Conservation (phyloP, 2,797 vertebrate genomes). For the Otus scops region DNA sequence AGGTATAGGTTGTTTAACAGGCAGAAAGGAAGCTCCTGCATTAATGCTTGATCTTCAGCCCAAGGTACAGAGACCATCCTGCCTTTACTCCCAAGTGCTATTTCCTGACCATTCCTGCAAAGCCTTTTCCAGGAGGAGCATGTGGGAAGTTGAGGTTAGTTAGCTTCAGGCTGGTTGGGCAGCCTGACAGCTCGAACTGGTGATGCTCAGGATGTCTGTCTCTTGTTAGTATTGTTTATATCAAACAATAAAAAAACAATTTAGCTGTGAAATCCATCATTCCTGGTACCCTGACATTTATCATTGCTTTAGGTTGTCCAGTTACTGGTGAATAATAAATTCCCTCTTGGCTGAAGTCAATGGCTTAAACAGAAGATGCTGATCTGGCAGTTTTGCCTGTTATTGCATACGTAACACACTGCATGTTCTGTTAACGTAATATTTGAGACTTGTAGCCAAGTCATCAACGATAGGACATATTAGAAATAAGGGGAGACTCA, state of each 20-base stretch:
- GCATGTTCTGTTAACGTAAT: background rate
- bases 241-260: background rate
- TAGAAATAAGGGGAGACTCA: background rate
- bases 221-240: background rate
- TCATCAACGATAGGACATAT: background rate
- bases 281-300: background rate
- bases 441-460: background rate
- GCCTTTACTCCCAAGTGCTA: background rate
- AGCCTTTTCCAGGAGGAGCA: background rate
- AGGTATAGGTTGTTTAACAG: background rate
- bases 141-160: background rate
- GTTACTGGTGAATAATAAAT: background rate
- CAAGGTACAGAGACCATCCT: background rate
- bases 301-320: background rate
- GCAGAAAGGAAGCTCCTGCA: background rate
- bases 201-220: background rate
- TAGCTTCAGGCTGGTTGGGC: background rate
- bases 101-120: background rate
- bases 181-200: background rate
- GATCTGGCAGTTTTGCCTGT: background rate
- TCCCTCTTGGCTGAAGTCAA: background rate
- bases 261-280: background rate
- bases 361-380: conserved; percentile 15
- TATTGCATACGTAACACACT: background rate
- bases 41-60: background rate